A percentile compares a stretch with the other conserved stretches of the same genome.
phyloP scores from a whole-genome alignment of 2,888 invertebrate genomes.

The Neria commutata region DNA sequence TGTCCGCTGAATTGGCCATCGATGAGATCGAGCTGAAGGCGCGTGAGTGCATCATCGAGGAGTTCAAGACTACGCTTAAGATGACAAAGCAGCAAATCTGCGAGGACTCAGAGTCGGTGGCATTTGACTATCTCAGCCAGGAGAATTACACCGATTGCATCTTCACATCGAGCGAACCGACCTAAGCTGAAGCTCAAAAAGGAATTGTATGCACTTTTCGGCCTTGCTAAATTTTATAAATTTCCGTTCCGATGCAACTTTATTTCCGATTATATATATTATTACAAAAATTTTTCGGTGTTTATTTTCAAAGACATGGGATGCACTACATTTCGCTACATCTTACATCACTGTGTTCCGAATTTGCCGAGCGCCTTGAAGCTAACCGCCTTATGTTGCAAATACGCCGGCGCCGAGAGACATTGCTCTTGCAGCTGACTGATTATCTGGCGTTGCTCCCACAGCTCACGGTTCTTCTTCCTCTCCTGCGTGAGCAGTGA shows the following conservation, averaged over 20 bases:
- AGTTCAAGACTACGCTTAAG: slow-evolving; percentile 39
- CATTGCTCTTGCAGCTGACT: slow-evolving; percentile 58
- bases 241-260: neutral
- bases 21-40: slow-evolving; percentile 55
- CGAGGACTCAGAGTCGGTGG: neutral
- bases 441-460: slow-evolving; percentile 56
- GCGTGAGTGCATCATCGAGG: slow-evolving; percentile 50
- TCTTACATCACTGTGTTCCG: slow-evolving; percentile 8
- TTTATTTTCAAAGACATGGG: neutral
- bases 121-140: slow-evolving; percentile 27
- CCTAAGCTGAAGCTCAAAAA: slow-evolving; percentile 11
- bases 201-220: neutral
- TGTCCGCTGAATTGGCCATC: slow-evolving; percentile 55
- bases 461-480: slow-evolving; percentile 52
- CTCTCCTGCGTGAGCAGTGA: slow-evolving; percentile 53
- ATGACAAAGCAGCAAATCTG: slow-evolving; percentile 29
- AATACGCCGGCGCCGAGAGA: slow-evolving; percentile 55
- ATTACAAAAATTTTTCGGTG: slow-evolving; percentile 8
- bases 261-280: neutral
- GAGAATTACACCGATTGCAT: slow-evolving; percentile 34
- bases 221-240: neutral
- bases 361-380: slow-evolving; percentile 47
- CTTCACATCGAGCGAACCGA: slow-evolving; percentile 20
- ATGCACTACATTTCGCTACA: neutral
- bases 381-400: slow-evolving; percentile 54